Percentiles rank a stretch among this genome's conserved stretches.
These are phyloP conservation scores for Vulpes vulpes DNA, from an alignment of 2,113 vertebrate genomes.

Conservation along the genomic window DNA sequence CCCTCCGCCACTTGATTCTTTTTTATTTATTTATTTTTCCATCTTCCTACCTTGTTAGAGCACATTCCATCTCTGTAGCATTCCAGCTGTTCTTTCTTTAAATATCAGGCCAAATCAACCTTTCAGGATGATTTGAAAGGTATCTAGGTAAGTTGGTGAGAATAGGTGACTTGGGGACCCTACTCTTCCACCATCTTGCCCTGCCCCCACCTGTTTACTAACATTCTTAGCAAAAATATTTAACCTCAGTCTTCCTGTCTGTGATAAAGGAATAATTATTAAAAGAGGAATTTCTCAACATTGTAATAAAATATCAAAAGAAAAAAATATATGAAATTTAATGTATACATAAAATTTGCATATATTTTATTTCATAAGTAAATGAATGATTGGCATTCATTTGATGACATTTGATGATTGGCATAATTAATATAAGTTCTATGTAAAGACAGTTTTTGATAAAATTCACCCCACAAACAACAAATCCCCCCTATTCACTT, in stretches of 20 bases:
- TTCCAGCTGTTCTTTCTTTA: no score
- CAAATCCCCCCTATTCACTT: background rate
- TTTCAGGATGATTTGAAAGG: no score
- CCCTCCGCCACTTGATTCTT: no score
- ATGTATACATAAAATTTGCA: background rate
- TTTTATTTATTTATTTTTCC: no score
- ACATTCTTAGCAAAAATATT: background rate
- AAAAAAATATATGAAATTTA: background rate
- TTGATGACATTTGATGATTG: background rate
- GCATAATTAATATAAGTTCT: background rate
- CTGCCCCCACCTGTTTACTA: background rate
- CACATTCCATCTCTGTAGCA: no score
- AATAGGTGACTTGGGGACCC: no score
- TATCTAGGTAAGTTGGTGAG: no score
- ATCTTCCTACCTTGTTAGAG: no score
- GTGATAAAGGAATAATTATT: background rate
- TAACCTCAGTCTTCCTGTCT: background rate
- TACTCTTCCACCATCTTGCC: no score
- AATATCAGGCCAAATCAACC: no score
- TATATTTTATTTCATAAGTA: constrained; percentile 44
- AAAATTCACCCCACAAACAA: background rate
- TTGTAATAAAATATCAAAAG: background rate
- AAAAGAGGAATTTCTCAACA: background rate
- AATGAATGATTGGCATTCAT: no score
- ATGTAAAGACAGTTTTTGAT: background rate